Percentiles rank a stretch among this genome's conserved stretches.
These are phyloP conservation scores for Ceraclea dissimilis DNA, from an alignment of 2,888 invertebrate species.

Conservation along the genomic window DNA sequence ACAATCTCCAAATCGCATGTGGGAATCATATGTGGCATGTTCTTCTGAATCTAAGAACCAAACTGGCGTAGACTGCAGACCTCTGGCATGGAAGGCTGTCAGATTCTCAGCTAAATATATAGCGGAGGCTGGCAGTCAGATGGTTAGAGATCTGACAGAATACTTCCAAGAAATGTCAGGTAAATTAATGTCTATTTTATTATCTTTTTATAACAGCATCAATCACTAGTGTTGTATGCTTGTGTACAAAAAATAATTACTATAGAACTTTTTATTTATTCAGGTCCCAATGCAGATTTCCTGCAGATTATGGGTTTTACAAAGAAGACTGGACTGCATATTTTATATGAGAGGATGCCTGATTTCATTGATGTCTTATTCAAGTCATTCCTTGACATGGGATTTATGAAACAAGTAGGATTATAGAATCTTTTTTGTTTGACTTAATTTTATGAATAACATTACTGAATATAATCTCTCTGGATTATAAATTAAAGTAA, in stretches of 20 bases:
- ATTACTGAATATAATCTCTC: neutral
- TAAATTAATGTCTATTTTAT: slow-evolving; percentile 27
- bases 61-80: slow-evolving; percentile 29
- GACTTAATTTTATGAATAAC: too few relatives aligned
- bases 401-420: slow-evolving; percentile 44
- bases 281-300: slow-evolving; percentile 37
- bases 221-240: too few relatives aligned
- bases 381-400: slow-evolving; percentile 44
- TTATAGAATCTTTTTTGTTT: too few relatives aligned
- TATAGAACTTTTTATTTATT: too few relatives aligned
- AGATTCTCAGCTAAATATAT: slow-evolving; percentile 34
- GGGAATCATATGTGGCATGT: slow-evolving; percentile 19
- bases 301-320: slow-evolving; percentile 43
- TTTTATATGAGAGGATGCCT: slow-evolving; percentile 38
- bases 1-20: slow-evolving; percentile 14
- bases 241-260: too few relatives aligned
- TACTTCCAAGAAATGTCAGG: slow-evolving; percentile 42
- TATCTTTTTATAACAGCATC: neutral
- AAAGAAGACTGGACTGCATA: slow-evolving; percentile 36
- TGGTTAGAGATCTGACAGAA: slow-evolving; percentile 34
- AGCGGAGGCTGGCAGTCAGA: slow-evolving; percentile 33
- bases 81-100: slow-evolving; percentile 33
- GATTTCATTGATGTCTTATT: slow-evolving; percentile 39
- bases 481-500: too few relatives aligned
- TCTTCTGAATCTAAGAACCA: neutral